phyloP scores from a whole-genome alignment of 2,797 vertebrate species.

The Parambassis ranga region DNA sequence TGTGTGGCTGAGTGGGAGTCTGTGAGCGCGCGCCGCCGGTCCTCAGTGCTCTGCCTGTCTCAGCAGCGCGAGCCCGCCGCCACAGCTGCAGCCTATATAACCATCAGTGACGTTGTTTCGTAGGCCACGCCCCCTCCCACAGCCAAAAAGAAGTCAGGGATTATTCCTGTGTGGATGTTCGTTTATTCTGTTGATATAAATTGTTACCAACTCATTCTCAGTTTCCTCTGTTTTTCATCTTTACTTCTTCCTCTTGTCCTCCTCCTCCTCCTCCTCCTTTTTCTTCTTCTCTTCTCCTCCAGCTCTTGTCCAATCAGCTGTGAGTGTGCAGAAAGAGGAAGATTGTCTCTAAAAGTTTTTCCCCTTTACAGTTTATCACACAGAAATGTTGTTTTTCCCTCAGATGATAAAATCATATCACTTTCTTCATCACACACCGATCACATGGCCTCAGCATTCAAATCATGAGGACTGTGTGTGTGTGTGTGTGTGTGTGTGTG shows the following conservation, averaged over 20 bases:
- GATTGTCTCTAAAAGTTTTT: too few species aligned
- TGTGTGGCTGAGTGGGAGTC: constrained; percentile 42
- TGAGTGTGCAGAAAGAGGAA: too few species aligned
- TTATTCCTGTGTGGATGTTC: too few species aligned
- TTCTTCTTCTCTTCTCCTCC: background rate
- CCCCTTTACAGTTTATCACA: too few species aligned
- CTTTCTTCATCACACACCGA: background rate
- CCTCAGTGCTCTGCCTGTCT: constrained; percentile 72
- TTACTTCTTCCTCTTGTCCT: background rate
- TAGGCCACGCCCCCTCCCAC: constrained; percentile 60
- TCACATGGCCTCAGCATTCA: constrained; percentile 55
- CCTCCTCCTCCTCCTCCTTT: too few species aligned
- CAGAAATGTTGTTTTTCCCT: background rate
- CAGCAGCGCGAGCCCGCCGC: constrained; percentile 77
- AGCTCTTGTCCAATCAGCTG: too few species aligned
- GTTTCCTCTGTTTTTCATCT: too few species aligned
- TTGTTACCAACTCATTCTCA: too few species aligned
- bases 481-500: constrained; percentile 20
- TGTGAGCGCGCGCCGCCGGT: constrained; percentile 71
- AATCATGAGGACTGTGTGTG: constrained; percentile 52
- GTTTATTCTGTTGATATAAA: too few species aligned
- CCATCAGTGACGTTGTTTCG: constrained; percentile 73
- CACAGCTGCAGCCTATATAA: constrained; percentile 84
- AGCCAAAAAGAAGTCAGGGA: background rate
- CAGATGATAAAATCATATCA: constrained; percentile 17